Percentiles rank a stretch among this genome's conserved stretches.
These are phyloP conservation scores for Carassius carassius DNA, from an alignment of 2,113 vertebrate species.

Conservation along the genomic window DNA sequence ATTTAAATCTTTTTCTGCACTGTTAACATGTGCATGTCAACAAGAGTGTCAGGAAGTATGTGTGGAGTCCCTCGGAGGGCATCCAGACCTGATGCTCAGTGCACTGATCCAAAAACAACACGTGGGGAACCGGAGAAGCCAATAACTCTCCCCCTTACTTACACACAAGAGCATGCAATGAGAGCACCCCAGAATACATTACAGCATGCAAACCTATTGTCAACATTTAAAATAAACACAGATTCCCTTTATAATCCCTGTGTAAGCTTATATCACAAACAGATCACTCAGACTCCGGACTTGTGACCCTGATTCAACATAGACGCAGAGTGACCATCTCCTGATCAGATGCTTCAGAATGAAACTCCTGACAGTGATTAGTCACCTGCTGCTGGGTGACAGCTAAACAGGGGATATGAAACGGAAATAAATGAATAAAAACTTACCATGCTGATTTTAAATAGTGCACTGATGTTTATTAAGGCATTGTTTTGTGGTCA, in stretches of 20 bases:
- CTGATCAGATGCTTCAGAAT: not conserved
- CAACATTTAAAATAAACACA: not conserved
- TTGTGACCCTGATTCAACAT: not conserved
- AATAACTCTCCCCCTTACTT: slow-evolving; percentile 25
- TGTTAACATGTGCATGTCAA: not conserved
- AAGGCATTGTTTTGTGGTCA: not conserved
- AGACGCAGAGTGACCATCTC: no score
- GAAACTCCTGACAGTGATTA: slow-evolving; percentile 1
- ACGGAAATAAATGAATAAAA: not conserved
- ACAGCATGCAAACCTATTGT: not conserved
- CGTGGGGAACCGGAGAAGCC: slow-evolving; percentile 52
- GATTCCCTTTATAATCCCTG: not conserved
- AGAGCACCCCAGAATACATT: not conserved
- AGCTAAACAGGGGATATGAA: not conserved
- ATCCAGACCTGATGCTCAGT: slow-evolving; percentile 57
- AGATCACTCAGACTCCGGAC: not conserved
- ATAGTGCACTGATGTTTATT: not conserved
- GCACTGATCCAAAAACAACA: slow-evolving; percentile 69
- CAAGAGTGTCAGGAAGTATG: slow-evolving; percentile 39
- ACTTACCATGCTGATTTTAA: not conserved
- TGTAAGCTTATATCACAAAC: not conserved
- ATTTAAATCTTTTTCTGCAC: not conserved
- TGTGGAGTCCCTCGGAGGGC: slow-evolving; percentile 44
- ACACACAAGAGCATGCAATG: not conserved
- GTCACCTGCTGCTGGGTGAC: slow-evolving; percentile 2